Conservation (phyloP, 2,797 vertebrate genomes). For the Coracias cyanogaster region DNA sequence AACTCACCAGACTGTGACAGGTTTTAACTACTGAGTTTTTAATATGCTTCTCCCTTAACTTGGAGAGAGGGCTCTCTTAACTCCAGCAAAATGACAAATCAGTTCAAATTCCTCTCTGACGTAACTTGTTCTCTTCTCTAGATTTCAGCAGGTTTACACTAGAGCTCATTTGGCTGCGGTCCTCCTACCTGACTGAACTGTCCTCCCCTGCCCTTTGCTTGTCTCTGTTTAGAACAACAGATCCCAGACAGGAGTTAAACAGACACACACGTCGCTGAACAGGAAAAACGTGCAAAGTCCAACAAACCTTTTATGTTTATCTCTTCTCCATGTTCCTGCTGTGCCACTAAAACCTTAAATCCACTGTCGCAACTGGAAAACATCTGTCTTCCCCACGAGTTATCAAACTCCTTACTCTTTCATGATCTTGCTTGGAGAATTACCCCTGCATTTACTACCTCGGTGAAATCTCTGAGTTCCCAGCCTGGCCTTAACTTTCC, state of each 20-base stretch:
- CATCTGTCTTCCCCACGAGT: neutral
- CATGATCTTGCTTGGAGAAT: neutral
- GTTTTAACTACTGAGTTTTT: neutral
- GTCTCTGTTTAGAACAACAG: neutral
- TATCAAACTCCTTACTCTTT: neutral
- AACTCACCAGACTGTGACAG: neutral
- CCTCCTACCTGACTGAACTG: neutral
- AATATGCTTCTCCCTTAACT: neutral
- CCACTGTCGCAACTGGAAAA: neutral
- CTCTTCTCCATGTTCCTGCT: neutral
- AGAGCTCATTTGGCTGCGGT: neutral
- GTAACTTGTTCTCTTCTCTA: neutral
- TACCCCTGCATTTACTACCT: neutral
- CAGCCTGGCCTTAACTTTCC: neutral
- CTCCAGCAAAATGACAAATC: neutral
- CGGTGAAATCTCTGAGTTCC: neutral
- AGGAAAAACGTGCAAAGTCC: neutral
- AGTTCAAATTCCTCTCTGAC: neutral
- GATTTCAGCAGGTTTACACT: neutral
- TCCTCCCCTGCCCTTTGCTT: conserved; percentile 5
- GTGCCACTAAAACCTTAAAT: conserved; percentile 17
- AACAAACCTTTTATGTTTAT: conserved; percentile 20
- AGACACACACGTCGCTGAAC: neutral
- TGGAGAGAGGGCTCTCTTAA: neutral
- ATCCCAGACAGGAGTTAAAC: neutral